A percentile compares a stretch with the other conserved stretches of the same genome.
Conservation (phyloP, 2,113 vertebrate genomes). For the Sturnira hondurensis region DNA sequence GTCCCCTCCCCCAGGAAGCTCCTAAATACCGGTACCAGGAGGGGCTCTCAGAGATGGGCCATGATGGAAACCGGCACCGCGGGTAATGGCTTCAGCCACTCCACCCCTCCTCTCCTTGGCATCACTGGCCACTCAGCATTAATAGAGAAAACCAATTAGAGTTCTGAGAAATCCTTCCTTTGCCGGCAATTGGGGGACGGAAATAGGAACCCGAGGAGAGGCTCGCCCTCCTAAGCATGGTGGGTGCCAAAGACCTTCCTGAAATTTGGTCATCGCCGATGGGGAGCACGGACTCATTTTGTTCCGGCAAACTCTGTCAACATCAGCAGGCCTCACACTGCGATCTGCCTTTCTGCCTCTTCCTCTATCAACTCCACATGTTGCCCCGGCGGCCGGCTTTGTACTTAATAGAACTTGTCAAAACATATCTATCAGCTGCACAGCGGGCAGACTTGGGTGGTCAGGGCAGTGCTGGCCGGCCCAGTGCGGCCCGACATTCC, state of each 20-base stretch:
- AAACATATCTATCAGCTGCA: conserved; percentile 86
- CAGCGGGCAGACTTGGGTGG: conserved; percentile 84
- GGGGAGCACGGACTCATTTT: conserved; percentile 27
- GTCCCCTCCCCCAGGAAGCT: conserved; percentile 9
- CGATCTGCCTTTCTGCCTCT: conserved; percentile 80
- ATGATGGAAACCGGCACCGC: not conserved
- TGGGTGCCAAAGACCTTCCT: conserved; percentile 27
- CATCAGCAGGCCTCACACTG: conserved; percentile 75
- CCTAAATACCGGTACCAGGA: not conserved
- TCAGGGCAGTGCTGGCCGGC: conserved; percentile 77
- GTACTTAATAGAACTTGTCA: conserved; percentile 89
- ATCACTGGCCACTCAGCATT: not conserved
- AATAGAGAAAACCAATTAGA: conserved; percentile 16
- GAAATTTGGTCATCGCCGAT: conserved; percentile 67
- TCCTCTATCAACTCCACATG: conserved; percentile 85
- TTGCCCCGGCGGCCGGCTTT: conserved; percentile 83
- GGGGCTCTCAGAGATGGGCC: not conserved
- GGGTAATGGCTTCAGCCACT: not conserved
- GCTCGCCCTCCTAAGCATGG: conserved; percentile 29
- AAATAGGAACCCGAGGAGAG: conserved; percentile 58
- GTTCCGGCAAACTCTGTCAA: conserved; percentile 74
- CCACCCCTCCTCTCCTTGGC: not conserved
- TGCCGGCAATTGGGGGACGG: conserved; percentile 36
- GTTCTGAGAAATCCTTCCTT: conserved; percentile 3
- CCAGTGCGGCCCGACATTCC: conserved; percentile 70